Base-by-base conservation (phyloP, 2,113 vertebrate species). In the Suricata suricatta region DNA sequence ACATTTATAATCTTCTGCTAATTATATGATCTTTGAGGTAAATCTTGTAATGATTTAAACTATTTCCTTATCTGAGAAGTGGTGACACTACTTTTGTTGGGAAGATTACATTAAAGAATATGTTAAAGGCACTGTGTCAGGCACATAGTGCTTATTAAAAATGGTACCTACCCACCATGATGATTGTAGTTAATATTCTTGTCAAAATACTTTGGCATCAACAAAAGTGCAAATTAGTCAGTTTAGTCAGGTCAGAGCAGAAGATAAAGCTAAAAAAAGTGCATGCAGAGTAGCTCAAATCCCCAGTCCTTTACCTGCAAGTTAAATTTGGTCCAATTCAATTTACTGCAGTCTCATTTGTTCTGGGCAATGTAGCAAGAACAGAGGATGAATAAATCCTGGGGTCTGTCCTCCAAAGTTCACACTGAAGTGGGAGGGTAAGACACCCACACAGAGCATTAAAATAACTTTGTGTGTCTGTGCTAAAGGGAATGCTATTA, bases 321-420 rank as follows among this genome's bases (percentile, higher is more conserved):
- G 52, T 66, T 86, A 96, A 95, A 83, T 86, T 89, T 41, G 54
- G 63, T 5, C 9, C 15, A 38, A 74, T 80, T 85, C 50, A 66
- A 54, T 50, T 84, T 85, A 82, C 54, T 57, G 14, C 41, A 44
- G 41, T 35, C 2, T 88, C 90, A 50, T 71, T 50, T 77, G 71
- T 85, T 76, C 71, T n/a, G 21, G 23, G 35, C 8, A 57, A 74
- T 60, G 31, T 81, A 66, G 38, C 21, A 90, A 71, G 44, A 84
- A 88, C 11, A 44, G 14, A 76, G 63, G 14, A 91, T 93, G 83
- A 88, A 77, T 25, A 85, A 93, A 52, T 52, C 54, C 41, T 77
- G 31, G 47, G 27, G 38, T 76, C 27, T 88, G 86, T 71, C 82
- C 86, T 76, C 76, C 63, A 44, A 81, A 88, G 92, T 88, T 96